Evolutionary conservation across 2,888 invertebrate species (phyloP).

Genomic region (Polyommatus icarus): DNA sequence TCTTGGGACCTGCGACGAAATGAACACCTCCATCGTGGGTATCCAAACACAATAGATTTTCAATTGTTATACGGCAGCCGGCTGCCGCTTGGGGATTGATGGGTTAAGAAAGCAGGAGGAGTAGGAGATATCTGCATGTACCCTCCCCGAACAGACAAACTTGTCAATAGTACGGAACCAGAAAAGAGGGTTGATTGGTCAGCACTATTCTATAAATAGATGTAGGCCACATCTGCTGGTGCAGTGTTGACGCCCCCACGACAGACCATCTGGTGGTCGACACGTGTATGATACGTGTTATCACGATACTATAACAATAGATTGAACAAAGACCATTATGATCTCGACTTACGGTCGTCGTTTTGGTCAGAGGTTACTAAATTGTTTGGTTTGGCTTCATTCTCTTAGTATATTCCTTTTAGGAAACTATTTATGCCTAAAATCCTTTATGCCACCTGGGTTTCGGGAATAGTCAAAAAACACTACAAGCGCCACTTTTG

Average conservation of each 20-base stretch:
- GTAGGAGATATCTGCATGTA: too few relatives aligned
- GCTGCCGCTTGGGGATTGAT: too few relatives aligned
- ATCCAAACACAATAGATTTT: too few relatives aligned
- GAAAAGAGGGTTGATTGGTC: slow-evolving; percentile 1
- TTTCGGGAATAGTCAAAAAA: too few relatives aligned
- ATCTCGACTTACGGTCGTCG: background rate
- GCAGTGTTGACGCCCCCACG: slow-evolving; percentile 32
- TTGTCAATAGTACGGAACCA: background rate
- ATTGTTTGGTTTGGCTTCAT: background rate
- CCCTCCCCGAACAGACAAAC: too few relatives aligned
- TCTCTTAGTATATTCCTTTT: background rate
- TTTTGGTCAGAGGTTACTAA: background rate
- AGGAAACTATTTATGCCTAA: background rate
- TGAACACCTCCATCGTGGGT: too few relatives aligned
- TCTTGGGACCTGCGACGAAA: too few relatives aligned
- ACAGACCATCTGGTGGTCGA: slow-evolving; percentile 32
- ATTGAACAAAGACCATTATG: background rate
- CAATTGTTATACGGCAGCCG: too few relatives aligned
- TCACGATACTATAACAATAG: slow-evolving; percentile 5
- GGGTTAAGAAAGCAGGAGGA: too few relatives aligned
- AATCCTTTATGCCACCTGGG: background rate
- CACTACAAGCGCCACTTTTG: too few relatives aligned
- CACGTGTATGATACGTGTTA: slow-evolving; percentile 34
- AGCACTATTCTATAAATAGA: background rate
- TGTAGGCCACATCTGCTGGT: slow-evolving; percentile 9